Conservation (phyloP, 2,113 vertebrate genomes). For the Phoenicopterus ruber region DNA sequence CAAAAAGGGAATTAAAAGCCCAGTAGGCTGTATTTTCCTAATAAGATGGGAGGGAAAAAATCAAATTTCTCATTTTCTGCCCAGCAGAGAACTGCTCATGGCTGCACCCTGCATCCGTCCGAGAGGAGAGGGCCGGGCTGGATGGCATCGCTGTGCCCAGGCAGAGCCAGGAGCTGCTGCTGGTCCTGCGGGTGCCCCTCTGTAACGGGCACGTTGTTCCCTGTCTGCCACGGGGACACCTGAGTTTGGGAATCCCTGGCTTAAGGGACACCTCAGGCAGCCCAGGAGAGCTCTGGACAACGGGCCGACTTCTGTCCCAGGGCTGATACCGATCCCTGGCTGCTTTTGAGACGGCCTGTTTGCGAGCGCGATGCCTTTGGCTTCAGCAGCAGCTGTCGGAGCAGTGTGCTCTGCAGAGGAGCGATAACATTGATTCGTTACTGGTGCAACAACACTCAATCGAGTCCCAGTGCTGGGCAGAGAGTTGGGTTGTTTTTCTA, state of each 20-base stretch:
- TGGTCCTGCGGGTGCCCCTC: not conserved
- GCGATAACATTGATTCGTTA: not conserved
- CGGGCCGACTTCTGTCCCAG: not conserved
- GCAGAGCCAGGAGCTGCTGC: not conserved
- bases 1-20: not conserved
- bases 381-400: not conserved
- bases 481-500: not conserved
- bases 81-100: not conserved
- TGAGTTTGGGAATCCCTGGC: not conserved
- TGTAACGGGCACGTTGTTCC: not conserved
- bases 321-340: not conserved
- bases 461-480: not conserved
- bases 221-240: not conserved
- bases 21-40: not conserved
- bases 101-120: too few relatives aligned
- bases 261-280: not conserved
- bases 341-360: not conserved
- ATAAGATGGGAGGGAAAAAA: not conserved
- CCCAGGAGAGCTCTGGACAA: not conserved
- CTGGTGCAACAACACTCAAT: not conserved
- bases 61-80: not conserved
- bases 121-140: not conserved
- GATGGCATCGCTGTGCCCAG: fast-evolving
- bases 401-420: not conserved
- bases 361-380: not conserved